A percentile compares a stretch with the other conserved stretches of the same genome.
Conservation (phyloP, 2,113 vertebrate genomes). For the Phalacrocorax carbo region DNA sequence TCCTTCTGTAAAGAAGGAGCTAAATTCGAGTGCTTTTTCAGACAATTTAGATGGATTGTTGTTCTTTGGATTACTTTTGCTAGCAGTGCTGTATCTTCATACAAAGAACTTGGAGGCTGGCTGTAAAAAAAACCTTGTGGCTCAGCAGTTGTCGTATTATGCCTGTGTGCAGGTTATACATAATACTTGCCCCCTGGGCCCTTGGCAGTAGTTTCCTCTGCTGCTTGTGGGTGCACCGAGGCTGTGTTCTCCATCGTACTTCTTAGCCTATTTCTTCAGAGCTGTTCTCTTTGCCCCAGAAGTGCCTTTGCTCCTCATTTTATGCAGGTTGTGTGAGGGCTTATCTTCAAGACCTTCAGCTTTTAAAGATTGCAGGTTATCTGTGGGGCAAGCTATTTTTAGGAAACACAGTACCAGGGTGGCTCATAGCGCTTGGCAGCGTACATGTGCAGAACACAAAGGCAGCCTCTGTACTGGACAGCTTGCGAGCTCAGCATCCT, state of each 20-base stretch:
- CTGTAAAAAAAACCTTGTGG: not conserved
- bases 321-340: fast-evolving
- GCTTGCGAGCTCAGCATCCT: not conserved
- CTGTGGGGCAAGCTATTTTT: conserved; percentile 39
- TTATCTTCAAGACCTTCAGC: not conserved
- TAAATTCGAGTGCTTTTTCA: not conserved
- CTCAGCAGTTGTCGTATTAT: not conserved
- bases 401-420: not conserved
- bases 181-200: not conserved
- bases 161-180: not conserved
- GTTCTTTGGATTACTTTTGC: not conserved
- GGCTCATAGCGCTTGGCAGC: not conserved
- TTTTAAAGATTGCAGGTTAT: not conserved
- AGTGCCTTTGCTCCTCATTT: not conserved
- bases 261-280: not conserved
- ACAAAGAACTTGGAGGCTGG: not conserved
- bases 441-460: not conserved
- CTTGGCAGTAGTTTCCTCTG: not conserved
- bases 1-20: not conserved
- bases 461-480: not conserved
- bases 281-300: not conserved
- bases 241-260: not conserved
- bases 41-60: not conserved
- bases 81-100: not conserved
- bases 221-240: fast-evolving